A percentile compares a stretch with the other conserved stretches of the same genome.
Evolutionary conservation across 1,140 invertebrate genomes (phyloP).

Genomic region (Ceratina australensis): DNA sequence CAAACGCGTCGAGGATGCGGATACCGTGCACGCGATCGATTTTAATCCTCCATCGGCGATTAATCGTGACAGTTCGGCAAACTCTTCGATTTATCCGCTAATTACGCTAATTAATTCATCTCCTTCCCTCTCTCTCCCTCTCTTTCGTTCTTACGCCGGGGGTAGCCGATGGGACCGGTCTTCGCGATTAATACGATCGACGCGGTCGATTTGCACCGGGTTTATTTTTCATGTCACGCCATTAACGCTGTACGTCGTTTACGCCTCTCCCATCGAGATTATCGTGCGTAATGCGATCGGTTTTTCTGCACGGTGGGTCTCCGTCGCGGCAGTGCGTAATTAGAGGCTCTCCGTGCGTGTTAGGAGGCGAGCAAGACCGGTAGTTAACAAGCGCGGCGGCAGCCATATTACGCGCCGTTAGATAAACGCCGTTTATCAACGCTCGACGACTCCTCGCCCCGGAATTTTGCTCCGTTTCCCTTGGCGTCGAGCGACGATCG

Average conservation of each 20-base stretch:
- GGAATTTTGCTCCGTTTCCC: neutral
- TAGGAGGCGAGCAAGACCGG: constrained; percentile 1
- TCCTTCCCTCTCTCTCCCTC: too few relatives aligned
- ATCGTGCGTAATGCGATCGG: constrained; percentile 44
- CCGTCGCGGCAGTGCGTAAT: constrained; percentile 23
- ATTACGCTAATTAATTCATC: constrained; percentile 73
- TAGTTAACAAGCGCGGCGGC: constrained; percentile 24
- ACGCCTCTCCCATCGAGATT: constrained; percentile 22
- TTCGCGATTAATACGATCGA: constrained; percentile 22
- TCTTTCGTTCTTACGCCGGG: too few relatives aligned
- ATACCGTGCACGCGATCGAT: constrained; percentile 41
- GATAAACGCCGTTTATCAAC: constrained; percentile 24
- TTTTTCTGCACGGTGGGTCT: constrained; percentile 25
- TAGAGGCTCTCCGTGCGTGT: constrained; percentile 32
- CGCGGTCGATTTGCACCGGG: constrained; percentile 29
- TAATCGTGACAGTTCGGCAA: constrained; percentile 62
- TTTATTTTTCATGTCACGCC: constrained; percentile 33
- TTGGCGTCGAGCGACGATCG: neutral
- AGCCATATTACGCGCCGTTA: constrained; percentile 4
- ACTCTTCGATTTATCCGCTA: constrained; percentile 67
- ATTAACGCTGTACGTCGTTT: constrained; percentile 16
- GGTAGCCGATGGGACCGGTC: too few relatives aligned
- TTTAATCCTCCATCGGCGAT: constrained; percentile 59
- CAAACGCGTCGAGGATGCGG: neutral
- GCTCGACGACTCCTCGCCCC: neutral